Evolutionary conservation across 1,140 invertebrate species (phyloP).

Genomic region (Aporrectodea caliginosa): DNA sequence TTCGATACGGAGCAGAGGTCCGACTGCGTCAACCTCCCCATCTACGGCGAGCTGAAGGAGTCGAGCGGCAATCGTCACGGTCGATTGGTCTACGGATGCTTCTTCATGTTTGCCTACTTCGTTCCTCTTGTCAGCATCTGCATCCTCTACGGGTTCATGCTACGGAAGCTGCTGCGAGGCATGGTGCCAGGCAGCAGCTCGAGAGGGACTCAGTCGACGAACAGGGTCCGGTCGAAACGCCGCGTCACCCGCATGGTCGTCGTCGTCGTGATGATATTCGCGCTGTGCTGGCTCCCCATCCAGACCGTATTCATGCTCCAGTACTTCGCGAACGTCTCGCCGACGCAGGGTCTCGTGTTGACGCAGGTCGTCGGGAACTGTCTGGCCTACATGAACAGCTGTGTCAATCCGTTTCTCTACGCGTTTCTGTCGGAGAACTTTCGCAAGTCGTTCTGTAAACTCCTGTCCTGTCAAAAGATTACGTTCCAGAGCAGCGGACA

Average conservation of each 20-base stretch:
- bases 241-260: constrained; percentile 84
- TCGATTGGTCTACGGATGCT: constrained; percentile 50
- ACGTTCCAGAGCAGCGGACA: neutral
- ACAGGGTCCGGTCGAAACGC: constrained; percentile 82
- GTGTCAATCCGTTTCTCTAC: constrained; percentile 30
- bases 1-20: constrained; percentile 53
- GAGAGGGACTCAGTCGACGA: constrained; percentile 69
- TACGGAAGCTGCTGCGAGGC: constrained; percentile 62
- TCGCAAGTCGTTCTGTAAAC: constrained; percentile 25
- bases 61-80: constrained; percentile 46
- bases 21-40: constrained; percentile 38
- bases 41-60: neutral
- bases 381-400: constrained; percentile 34
- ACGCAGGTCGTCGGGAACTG: constrained; percentile 80
- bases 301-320: constrained; percentile 63
- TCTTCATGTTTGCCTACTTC: constrained; percentile 57
- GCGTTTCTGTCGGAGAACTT: constrained; percentile 31
- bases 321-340: constrained; percentile 64
- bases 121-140: constrained; percentile 68
- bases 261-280: constrained; percentile 89
- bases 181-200: constrained; percentile 60
- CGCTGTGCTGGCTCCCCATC: constrained; percentile 91
- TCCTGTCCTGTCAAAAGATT: constrained; percentile 1
- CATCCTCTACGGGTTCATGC: constrained; percentile 84
- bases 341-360: constrained; percentile 60